Conservation (phyloP, 2,888 invertebrate genomes). For the Seira sanloemensis region DNA sequence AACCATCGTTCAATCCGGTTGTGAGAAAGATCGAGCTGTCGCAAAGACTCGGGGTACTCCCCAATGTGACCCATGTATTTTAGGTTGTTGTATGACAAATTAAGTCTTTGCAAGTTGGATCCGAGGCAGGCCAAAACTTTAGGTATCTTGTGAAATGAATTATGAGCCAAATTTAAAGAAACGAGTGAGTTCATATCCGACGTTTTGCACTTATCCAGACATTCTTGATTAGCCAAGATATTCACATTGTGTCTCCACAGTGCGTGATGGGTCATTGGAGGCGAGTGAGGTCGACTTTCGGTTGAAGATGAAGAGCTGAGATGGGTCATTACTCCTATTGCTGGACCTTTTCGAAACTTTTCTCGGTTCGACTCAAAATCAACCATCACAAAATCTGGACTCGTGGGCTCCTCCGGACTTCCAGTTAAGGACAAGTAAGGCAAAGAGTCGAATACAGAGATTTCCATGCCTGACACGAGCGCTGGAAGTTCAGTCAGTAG, state of each 20-base stretch:
- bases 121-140: conserved; percentile 93
- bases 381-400: conserved; percentile 73
- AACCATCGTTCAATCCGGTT: conserved; percentile 92
- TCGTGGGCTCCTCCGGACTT: conserved; percentile 67
- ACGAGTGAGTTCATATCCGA: conserved; percentile 63
- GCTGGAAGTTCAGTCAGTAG: conserved; percentile 84
- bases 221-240: conserved; percentile 68
- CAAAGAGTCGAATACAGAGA: conserved; percentile 70
- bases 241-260: conserved; percentile 71
- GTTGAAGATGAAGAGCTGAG: conserved; percentile 22
- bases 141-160: conserved; percentile 92
- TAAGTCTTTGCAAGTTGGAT: conserved; percentile 88
- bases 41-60: conserved; percentile 90
- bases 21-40: conserved; percentile 94
- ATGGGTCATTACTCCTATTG: no score
- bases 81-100: conserved; percentile 90
- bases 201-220: conserved; percentile 53
- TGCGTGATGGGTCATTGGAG: conserved; percentile 66
- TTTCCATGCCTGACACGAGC: conserved; percentile 67
- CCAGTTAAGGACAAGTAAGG: conserved; percentile 68
- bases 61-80: conserved; percentile 88
- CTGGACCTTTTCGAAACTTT: conserved; percentile 50
- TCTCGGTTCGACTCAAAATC: conserved; percentile 70
- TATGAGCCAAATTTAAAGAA: conserved; percentile 89
- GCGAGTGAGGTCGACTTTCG: conserved; percentile 51